Evolutionary conservation across 2,797 vertebrate species (phyloP), one percentile per base, ranked within the genome.

Genomic region (Anguilla megastoma): DNA sequence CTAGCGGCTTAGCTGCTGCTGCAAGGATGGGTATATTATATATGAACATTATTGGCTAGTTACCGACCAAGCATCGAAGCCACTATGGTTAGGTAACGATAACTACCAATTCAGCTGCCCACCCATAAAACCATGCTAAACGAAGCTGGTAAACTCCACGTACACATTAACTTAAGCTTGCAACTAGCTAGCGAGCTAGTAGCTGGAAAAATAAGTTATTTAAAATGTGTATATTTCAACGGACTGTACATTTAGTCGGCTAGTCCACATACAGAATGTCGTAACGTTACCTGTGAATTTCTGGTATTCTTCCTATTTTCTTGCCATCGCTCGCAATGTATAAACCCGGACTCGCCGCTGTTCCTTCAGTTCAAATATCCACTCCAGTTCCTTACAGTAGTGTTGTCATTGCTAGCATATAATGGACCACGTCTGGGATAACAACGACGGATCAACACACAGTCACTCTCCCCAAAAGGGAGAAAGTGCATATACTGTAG

Each of bases 391-490:
- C 94, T 95, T 95, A 91, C 92, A 92, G 88, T 90, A 90, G 94
- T 92, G 89, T 91, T 89, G 93, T 93, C 88, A 92, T 91, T 89
- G 91, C 90, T 93, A 91, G 91, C 90, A 89, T 87, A 93, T 94
- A 86, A 87, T 91, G 92, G 92, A 93, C 95, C 94, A 90, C 93
- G 92, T 89, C 93, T 92, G 89, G 95, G 93, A 94, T 93, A 93
- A 94, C 92, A 93, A 93, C 89, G 92, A 90, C 87, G 91, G 92
- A 91, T 88, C 91, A 90, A 86, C 90, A 80, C 89, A 92, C 94
- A 90, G 66, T 87, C 87, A 88, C 86, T 83, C 87, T 92, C 91
- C 91, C 85, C 87, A 93, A 93, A 50, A 94, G 92, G 94, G 87
- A 85, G 66, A 69, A n/a, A 58, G 58, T 45, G 24, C 83, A 33